Percentiles rank a stretch among this genome's conserved stretches.
phyloP scores from a whole-genome alignment of 1,140 invertebrate species.

The Ceratina australensis region DNA sequence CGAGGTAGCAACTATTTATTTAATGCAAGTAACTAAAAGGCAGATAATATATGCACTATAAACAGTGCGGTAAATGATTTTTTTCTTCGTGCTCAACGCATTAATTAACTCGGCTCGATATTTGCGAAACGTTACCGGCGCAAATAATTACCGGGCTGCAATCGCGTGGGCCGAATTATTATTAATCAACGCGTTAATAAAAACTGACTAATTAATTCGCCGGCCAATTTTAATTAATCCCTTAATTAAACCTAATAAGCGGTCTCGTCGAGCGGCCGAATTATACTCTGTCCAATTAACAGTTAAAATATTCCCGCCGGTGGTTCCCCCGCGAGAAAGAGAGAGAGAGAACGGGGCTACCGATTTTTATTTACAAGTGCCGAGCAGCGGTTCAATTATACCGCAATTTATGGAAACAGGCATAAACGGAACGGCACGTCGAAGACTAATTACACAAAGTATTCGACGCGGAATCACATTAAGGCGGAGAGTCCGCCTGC shows the following conservation, averaged over 20 bases:
- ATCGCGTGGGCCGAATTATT: neutral
- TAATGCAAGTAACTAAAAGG: too few relatives aligned
- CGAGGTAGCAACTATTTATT: too few relatives aligned
- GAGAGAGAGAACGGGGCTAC: too few relatives aligned
- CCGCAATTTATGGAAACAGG: conserved; percentile 10
- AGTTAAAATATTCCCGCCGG: neutral
- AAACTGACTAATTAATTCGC: neutral
- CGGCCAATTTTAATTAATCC: neutral
- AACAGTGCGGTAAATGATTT: too few relatives aligned
- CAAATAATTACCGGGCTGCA: neutral
- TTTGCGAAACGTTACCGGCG: too few relatives aligned
- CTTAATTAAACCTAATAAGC: conserved; percentile 1
- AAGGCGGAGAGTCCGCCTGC: conserved; percentile 13
- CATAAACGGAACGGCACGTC: neutral
- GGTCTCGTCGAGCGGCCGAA: conserved; percentile 36
- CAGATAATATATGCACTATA: too few relatives aligned
- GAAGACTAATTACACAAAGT: conserved; percentile 37
- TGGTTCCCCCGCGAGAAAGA: too few relatives aligned
- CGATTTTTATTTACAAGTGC: conserved; percentile 14
- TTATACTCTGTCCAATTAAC: conserved; percentile 48
- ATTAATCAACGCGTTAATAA: neutral
- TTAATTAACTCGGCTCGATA: too few relatives aligned
- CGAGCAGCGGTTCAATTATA: conserved; percentile 3
- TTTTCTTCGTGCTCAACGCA: too few relatives aligned
- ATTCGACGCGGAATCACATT: conserved; percentile 13